These are phyloP conservation scores for Astreopora myriophthalma DNA, from an alignment of 64 coral and sea anemone species.

Conservation along the genomic window DNA sequence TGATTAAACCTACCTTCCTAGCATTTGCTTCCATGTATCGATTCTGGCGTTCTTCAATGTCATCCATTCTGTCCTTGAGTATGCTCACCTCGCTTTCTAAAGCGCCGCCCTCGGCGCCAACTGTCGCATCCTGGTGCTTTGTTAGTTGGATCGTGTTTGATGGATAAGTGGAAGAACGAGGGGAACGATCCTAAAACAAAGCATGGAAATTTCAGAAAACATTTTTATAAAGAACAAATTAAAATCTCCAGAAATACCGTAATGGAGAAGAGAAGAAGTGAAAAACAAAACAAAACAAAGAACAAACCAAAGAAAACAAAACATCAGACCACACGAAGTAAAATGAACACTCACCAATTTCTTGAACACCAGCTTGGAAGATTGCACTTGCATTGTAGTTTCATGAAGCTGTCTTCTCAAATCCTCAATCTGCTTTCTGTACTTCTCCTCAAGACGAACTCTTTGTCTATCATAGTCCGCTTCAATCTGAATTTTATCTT, in stretches of 20 bases:
- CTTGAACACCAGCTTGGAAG: neutral
- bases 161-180: neutral
- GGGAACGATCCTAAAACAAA: neutral
- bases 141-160: neutral
- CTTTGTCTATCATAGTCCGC: slow-evolving; percentile 49
- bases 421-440: slow-evolving; percentile 27
- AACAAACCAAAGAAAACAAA: no score
- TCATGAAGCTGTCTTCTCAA: slow-evolving; percentile 13
- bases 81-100: slow-evolving; percentile 24
- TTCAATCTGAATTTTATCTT: slow-evolving; percentile 47
- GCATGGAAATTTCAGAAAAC: neutral
- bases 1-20: slow-evolving; percentile 25
- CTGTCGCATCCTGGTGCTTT: neutral
- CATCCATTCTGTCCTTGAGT: slow-evolving; percentile 41
- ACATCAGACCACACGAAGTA: no score
- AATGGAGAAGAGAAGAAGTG: no score
- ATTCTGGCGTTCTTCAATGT: slow-evolving; percentile 44
- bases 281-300: no score
- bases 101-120: neutral
- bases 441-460: slow-evolving; percentile 20
- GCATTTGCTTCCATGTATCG: neutral
- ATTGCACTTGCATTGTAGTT: neutral
- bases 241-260: no score
- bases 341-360: slow-evolving; percentile 8
- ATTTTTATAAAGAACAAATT: neutral